Evolutionary conservation across 30 jellyfish, hydroid and myxozoan species (phyloP).

Genomic region (Mastigias papua): DNA sequence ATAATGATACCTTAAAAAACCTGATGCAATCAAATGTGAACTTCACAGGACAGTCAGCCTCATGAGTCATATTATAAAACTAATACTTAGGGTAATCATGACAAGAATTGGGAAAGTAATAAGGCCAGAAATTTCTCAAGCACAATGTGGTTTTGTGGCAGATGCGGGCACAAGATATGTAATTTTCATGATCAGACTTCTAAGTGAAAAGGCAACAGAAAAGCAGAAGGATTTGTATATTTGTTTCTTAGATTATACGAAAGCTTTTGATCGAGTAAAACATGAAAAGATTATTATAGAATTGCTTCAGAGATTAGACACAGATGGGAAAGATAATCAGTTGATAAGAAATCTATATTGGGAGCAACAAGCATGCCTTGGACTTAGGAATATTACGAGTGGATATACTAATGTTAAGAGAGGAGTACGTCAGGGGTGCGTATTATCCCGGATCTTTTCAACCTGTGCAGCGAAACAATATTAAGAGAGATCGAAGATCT

Average conservation of each 20-base stretch:
- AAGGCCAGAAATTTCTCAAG: neutral
- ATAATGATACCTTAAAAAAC: conserved; percentile 33
- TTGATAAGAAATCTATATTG: conserved; percentile 25
- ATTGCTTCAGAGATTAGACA: neutral
- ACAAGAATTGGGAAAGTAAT: conserved; percentile 12
- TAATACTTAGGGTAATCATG: conserved; percentile 4
- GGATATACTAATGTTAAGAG: conserved; percentile 5
- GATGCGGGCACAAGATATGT: conserved; percentile 38
- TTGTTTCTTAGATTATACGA: conserved; percentile 7
- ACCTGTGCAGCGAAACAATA: conserved; percentile 42
- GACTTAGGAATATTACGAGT: conserved; percentile 3
- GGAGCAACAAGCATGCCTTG: conserved; percentile 27
- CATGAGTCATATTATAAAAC: conserved; percentile 14
- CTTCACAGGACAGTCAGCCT: conserved; percentile 61
- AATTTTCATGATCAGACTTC: conserved; percentile 16
- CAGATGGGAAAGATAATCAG: conserved; percentile 27
- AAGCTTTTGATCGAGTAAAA: conserved; percentile 43
- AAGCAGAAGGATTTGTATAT: conserved; percentile 27
- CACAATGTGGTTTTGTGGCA: neutral
- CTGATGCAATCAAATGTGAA: conserved; percentile 45
- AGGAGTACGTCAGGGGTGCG: conserved; percentile 65
- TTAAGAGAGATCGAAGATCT: neutral
- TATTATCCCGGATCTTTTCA: conserved; percentile 39
- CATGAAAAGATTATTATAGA: conserved; percentile 14
- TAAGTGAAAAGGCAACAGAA: conserved; percentile 12